Conservation (phyloP, 2,888 invertebrate species). For the Acronicta alni region DNA sequence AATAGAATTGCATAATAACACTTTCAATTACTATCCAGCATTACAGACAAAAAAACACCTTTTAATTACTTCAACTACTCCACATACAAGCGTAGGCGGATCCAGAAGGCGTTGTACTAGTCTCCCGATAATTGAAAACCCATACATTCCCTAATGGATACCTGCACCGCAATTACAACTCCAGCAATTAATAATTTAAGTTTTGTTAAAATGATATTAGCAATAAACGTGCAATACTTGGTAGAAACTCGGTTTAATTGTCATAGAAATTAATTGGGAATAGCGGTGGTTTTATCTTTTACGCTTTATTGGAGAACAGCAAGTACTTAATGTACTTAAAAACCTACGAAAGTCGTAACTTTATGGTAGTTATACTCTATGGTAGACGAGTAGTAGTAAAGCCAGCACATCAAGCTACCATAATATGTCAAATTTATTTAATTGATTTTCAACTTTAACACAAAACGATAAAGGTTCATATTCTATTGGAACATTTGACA, state of each 20-base stretch:
- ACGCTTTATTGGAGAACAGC: background rate
- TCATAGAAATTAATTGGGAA: constrained; percentile 9
- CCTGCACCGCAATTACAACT: constrained; percentile 42
- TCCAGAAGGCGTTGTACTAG: constrained; percentile 6
- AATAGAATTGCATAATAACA: no score
- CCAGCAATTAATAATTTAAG: constrained; percentile 46
- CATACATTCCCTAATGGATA: constrained; percentile 42
- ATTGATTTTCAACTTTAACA: no score
- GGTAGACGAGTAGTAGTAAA: no score
- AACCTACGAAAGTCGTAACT: background rate
- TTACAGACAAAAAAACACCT: background rate
- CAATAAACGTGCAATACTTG: constrained; percentile 13
- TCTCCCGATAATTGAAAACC: constrained; percentile 50
- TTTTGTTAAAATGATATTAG: constrained; percentile 40
- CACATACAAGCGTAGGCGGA: constrained; percentile 9
- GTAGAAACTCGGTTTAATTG: constrained; percentile 11
- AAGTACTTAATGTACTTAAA: background rate
- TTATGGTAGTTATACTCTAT: background rate
- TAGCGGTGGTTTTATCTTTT: constrained; percentile 14
- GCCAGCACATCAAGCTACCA: no score
- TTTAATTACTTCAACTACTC: constrained; percentile 5
- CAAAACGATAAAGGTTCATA: no score
- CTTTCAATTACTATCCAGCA: background rate
- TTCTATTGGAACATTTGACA: no score
- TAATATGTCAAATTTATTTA: no score